phyloP scores from a whole-genome alignment of 2,113 vertebrate species.

The Galbula dea region DNA sequence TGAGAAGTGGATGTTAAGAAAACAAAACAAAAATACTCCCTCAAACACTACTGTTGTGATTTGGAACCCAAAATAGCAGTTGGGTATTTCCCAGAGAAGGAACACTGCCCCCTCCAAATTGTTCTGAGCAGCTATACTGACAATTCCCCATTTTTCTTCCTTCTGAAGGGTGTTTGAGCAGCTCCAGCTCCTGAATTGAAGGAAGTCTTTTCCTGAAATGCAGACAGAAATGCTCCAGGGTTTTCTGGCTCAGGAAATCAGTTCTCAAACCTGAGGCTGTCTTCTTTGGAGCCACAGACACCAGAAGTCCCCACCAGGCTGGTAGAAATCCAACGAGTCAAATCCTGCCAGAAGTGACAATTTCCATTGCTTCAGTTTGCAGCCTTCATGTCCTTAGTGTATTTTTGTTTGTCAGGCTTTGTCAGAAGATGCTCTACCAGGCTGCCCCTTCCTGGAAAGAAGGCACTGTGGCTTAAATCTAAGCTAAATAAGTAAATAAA shows the following conservation, averaged over 20 bases:
- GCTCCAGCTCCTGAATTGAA: conserved; percentile 1
- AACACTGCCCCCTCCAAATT: rapidly evolving
- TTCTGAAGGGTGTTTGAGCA: not conserved
- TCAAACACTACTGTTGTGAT: not conserved
- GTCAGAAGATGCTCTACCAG: not conserved
- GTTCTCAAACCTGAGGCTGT: not conserved
- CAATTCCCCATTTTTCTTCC: not conserved
- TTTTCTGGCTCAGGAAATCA: conserved; percentile 28
- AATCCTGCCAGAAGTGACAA: not conserved
- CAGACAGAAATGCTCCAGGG: not conserved
- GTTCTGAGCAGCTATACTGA: not conserved
- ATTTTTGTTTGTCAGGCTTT: not conserved
- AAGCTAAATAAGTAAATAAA: not conserved
- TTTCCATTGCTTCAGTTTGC: not conserved
- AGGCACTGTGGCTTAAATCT: not conserved
- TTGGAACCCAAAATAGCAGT: not conserved
- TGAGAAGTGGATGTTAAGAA: not conserved
- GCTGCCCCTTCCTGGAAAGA: not conserved
- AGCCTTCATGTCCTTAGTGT: not conserved
- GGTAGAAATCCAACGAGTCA: not conserved
- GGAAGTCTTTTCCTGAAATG: conserved; percentile 7
- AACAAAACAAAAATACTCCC: not conserved
- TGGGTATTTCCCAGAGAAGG: not conserved
- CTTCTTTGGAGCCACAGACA: not conserved
- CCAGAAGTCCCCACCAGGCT: not conserved